Percentiles rank a stretch among this genome's conserved stretches.
phyloP scores from a whole-genome alignment of 2,113 vertebrate species.

The Pygoscelis antarcticus region DNA sequence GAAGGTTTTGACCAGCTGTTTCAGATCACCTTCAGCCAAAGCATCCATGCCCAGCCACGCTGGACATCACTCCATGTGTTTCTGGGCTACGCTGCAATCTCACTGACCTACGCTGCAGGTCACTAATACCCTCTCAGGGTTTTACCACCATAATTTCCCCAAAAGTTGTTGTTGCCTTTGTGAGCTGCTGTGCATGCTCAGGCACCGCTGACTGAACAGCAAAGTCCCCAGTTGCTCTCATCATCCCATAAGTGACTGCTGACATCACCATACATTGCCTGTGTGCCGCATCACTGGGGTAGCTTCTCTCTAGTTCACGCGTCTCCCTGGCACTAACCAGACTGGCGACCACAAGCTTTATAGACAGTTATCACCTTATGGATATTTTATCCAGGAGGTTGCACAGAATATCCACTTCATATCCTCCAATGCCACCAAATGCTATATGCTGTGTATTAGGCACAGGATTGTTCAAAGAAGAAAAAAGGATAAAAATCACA shows the following conservation, averaged over 20 bases:
- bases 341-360: background rate
- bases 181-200: background rate
- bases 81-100: background rate
- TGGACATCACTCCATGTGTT: background rate
- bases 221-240: background rate
- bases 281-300: fast-evolving
- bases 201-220: background rate
- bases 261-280: background rate
- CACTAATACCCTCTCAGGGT: background rate
- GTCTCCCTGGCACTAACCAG: background rate
- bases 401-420: background rate
- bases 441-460: background rate
- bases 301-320: background rate
- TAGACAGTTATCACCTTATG: background rate
- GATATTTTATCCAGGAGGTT: background rate
- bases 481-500: background rate
- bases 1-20: background rate
- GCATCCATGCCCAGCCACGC: fast-evolving
- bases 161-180: background rate
- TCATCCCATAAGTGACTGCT: background rate
- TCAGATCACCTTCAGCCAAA: background rate
- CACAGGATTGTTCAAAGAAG: background rate
- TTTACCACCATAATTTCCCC: background rate
- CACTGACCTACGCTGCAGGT: background rate
- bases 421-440: background rate